Conservation (phyloP, 2,113 vertebrate species). For the Etheostoma spectabile region DNA sequence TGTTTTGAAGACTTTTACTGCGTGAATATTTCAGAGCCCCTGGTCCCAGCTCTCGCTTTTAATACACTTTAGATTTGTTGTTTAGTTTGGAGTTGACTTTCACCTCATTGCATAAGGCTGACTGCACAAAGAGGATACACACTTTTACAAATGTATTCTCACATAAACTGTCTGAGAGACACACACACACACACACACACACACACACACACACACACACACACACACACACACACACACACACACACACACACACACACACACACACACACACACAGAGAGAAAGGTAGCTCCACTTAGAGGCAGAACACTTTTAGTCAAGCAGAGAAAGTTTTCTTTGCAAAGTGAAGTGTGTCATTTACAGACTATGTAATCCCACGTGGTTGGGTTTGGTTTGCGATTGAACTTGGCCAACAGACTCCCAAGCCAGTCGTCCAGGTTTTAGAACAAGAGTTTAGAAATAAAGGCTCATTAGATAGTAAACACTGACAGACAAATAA, state of each 20-base stretch:
- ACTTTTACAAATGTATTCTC: conserved; percentile 36
- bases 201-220: conserved; percentile 2
- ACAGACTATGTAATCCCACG: conserved; percentile 12
- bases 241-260: not conserved
- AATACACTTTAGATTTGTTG: conserved; percentile 53
- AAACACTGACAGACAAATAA: conserved; percentile 21
- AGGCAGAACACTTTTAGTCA: conserved; percentile 27
- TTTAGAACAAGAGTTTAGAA: conserved; percentile 29
- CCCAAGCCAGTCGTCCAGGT: conserved; percentile 19
- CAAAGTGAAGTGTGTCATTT: conserved; percentile 40
- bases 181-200: not conserved
- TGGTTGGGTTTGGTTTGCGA: conserved; percentile 25
- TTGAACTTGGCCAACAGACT: conserved; percentile 7
- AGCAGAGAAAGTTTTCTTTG: conserved; percentile 45
- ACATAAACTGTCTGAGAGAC: conserved; percentile 11
- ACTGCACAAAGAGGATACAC: conserved; percentile 40
- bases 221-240: not conserved
- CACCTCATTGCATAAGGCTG: conserved; percentile 64
- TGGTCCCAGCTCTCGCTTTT: conserved; percentile 33
- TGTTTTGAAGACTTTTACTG: conserved; percentile 48
- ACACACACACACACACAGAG: not conserved
- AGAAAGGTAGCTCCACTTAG: conserved; percentile 13
- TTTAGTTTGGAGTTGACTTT: conserved; percentile 50
- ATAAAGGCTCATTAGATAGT: conserved; percentile 45
- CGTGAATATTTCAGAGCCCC: conserved; percentile 59